Percentiles rank a stretch among this genome's conserved stretches.
phyloP scores from a whole-genome alignment of 2,797 vertebrate species.

The Cynopterus sphinx region DNA sequence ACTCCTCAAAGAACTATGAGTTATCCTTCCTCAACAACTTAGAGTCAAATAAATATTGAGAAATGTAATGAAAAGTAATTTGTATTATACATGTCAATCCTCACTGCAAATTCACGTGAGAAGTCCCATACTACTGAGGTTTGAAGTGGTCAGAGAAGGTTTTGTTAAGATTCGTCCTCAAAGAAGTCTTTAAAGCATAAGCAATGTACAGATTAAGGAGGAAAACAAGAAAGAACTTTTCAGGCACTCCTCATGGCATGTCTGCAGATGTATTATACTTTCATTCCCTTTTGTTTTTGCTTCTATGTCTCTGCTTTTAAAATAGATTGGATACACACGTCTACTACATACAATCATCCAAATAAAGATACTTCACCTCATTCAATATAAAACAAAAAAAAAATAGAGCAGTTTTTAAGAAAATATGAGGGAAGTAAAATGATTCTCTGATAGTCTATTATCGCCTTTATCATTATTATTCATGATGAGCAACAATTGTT shows the following conservation, averaged over 20 bases:
- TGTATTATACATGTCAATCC: neutral
- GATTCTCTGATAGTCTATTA: neutral
- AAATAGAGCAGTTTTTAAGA: neutral
- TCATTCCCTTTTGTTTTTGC: neutral
- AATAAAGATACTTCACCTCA: neutral
- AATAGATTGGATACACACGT: neutral
- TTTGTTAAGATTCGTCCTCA: constrained; percentile 44
- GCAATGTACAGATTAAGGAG: neutral
- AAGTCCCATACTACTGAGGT: neutral
- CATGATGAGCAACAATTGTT: neutral
- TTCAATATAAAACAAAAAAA: neutral
- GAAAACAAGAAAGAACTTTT: neutral
- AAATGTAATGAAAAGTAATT: constrained; percentile 18
- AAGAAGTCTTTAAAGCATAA: constrained; percentile 39
- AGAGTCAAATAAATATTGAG: neutral
- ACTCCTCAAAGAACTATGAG: neutral
- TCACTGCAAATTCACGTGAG: constrained; percentile 13
- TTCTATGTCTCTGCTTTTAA: neutral
- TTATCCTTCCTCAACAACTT: neutral
- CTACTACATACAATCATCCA: neutral
- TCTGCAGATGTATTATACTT: neutral
- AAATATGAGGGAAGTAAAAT: neutral
- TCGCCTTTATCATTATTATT: neutral
- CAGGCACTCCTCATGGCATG: neutral
- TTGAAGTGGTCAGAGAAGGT: constrained; percentile 32